Percentiles rank a stretch among this genome's conserved stretches.
Conservation (phyloP, 2,113 vertebrate species). For the Sphaerodactylus townsendi region DNA sequence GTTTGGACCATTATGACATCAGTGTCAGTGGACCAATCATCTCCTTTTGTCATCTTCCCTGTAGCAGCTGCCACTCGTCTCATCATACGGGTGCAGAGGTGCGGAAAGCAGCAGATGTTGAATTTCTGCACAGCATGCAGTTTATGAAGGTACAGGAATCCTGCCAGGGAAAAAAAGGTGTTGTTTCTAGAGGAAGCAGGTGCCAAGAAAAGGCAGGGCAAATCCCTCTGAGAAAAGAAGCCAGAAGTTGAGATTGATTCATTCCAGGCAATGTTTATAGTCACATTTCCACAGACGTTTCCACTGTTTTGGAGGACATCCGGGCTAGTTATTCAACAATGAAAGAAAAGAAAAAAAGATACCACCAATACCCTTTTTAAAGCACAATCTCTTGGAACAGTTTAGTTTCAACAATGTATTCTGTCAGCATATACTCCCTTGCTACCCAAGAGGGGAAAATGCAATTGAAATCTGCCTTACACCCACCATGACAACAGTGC, state of each 20-base stretch:
- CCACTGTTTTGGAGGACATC: neutral
- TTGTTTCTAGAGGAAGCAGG: neutral
- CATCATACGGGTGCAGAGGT: neutral
- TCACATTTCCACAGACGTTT: neutral
- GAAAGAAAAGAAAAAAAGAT: neutral
- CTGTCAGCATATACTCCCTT: slow-evolving; percentile 45
- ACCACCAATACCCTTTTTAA: slow-evolving; percentile 15
- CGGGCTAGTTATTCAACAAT: neutral
- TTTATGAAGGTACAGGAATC: neutral
- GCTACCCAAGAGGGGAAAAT: slow-evolving; percentile 42
- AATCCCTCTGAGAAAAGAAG: neutral
- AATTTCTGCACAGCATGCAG: neutral
- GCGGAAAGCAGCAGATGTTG: neutral
- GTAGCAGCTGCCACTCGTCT: neutral
- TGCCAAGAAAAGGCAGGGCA: neutral
- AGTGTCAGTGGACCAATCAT: neutral
- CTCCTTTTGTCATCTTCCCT: neutral
- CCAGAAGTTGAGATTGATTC: neutral
- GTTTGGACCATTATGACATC: neutral
- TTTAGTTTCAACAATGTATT: slow-evolving; percentile 41
- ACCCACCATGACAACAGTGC: slow-evolving; percentile 49
- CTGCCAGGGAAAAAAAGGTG: neutral
- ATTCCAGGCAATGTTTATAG: neutral
- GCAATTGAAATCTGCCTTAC: slow-evolving; percentile 61
- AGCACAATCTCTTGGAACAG: slow-evolving; percentile 30